These are phyloP conservation scores for Cryptomyrus ogoouensis DNA, from an alignment of 2,113 vertebrate genomes.

Conservation along the genomic window DNA sequence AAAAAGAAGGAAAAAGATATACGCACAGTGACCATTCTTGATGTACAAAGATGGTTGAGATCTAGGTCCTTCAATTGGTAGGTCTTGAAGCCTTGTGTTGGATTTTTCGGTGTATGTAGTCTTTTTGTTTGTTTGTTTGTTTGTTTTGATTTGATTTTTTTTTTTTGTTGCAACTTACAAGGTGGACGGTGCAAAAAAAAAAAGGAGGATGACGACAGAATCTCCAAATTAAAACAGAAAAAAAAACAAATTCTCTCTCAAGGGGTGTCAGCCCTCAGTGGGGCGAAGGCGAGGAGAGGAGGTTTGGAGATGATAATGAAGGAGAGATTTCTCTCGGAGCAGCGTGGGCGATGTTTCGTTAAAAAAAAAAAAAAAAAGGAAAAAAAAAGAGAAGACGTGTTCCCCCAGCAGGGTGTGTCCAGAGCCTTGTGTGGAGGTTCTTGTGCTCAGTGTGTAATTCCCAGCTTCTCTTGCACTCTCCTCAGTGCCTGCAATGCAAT, in stretches of 20 bases:
- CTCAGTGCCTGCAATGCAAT: slow-evolving; percentile 76
- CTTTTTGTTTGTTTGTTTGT: slow-evolving; percentile 43
- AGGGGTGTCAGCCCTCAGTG: slow-evolving; percentile 64
- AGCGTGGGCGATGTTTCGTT: slow-evolving; percentile 66
- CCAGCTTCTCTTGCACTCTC: slow-evolving; percentile 67
- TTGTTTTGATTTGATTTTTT: slow-evolving; percentile 33
- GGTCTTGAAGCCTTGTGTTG: slow-evolving; percentile 55
- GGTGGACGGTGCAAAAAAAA: not conserved
- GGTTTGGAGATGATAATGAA: slow-evolving; percentile 63
- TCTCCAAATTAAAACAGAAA: slow-evolving; percentile 61
- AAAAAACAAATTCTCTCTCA: slow-evolving; percentile 60
- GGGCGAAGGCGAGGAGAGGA: slow-evolving; percentile 66
- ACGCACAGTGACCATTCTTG: slow-evolving; percentile 80
- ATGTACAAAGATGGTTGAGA: slow-evolving; percentile 64
- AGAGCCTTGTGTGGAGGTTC: slow-evolving; percentile 66
- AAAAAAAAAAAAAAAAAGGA: slow-evolving; percentile 62
- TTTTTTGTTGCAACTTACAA: slow-evolving; percentile 33
- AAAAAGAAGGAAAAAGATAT: slow-evolving; percentile 51
- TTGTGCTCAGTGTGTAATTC: slow-evolving; percentile 61
- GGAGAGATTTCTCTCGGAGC: slow-evolving; percentile 66
- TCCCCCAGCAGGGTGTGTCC: slow-evolving; percentile 74
- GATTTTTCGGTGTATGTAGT: slow-evolving; percentile 27
- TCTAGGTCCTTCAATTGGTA: slow-evolving; percentile 67
- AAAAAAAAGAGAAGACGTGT: slow-evolving; percentile 65
- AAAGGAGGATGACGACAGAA: slow-evolving; percentile 10